Evolutionary conservation across 2,888 invertebrate genomes (phyloP).

Genomic region (Penaeus monodon): DNA sequence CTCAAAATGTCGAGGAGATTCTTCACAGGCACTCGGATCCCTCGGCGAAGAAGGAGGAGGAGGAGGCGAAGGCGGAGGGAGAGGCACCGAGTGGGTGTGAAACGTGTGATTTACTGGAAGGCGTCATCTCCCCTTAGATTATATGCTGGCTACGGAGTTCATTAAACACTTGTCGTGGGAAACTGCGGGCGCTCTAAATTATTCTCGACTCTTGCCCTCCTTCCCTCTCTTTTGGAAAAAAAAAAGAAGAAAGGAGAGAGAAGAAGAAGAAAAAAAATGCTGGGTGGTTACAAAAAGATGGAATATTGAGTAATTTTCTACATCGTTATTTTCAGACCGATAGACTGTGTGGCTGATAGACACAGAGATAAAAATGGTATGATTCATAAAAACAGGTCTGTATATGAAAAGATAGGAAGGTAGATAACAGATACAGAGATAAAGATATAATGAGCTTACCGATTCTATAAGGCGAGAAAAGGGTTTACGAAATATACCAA

Average conservation of each 20-base stretch:
- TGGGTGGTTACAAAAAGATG: too few relatives aligned
- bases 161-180: conserved; percentile 30
- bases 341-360: too few relatives aligned
- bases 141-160: conserved; percentile 7
- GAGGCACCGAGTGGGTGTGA: neutral
- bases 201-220: neutral
- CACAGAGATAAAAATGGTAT: neutral
- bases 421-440: neutral
- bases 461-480: neutral
- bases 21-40: neutral
- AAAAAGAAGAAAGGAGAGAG: too few relatives aligned
- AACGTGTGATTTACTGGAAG: conserved; percentile 17
- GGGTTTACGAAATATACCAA: neutral
- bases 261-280: too few relatives aligned
- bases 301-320: too few relatives aligned
- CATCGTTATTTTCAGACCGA: too few relatives aligned
- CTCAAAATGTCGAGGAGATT: too few relatives aligned
- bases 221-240: too few relatives aligned
- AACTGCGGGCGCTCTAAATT: conserved; percentile 1
- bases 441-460: neutral
- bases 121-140: neutral
- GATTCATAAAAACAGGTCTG: neutral
- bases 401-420: neutral
- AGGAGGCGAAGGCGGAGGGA: too few relatives aligned
- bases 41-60: too few relatives aligned